Evolutionary conservation across 2,797 vertebrate species (phyloP), one percentile per base, ranked within the genome.

Genomic region (Malurus leucopterus): DNA sequence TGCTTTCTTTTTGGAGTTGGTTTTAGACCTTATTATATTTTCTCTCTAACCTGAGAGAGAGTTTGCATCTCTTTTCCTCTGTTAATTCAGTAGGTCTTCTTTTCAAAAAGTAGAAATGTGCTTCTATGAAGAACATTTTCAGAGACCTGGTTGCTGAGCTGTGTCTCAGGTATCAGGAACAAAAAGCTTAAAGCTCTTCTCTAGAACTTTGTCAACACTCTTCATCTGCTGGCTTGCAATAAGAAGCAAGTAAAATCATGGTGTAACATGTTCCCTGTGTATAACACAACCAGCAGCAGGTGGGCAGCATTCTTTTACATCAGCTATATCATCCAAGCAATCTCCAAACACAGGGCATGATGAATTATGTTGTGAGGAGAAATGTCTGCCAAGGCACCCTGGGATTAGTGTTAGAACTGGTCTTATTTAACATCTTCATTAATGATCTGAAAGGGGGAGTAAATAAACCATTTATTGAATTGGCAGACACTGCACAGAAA

Each of bases 351-450:
- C 93, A 89, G 38, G 20, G 13, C 61, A 22, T 88, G 83, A 94
- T 93, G 44, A 92, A 94, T 95, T 91, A 86, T 57, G 32, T 82
- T 94, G 67, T 85, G 53, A 85, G 53, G 38, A 86, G 70, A 75
- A 54, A 57, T 77, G 47, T 93, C 88, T 94, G 92, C 72, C 92
- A 94, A 85, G 64, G 64, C 90, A 76, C 75, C 51, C 43, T 77
- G 86, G 92, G 63, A 76, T 81, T 94, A 82, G 27, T 72, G 46
- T 93, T 95, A 91, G 89, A 55, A 87, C 47, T 81, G 47, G 30
- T 88, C 74, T 96, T 95, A 94, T 59, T 96, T 94, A 95, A 94
- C 57, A 68, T 92, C 75, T 95, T 95, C 85, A 95, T 95, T 95
- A 92, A 95, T 90, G 89, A 91, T 91, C 51, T 96, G 57, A 40